Base-by-base conservation (phyloP, 2,888 invertebrate genomes). In the Macaria liturata region DNA sequence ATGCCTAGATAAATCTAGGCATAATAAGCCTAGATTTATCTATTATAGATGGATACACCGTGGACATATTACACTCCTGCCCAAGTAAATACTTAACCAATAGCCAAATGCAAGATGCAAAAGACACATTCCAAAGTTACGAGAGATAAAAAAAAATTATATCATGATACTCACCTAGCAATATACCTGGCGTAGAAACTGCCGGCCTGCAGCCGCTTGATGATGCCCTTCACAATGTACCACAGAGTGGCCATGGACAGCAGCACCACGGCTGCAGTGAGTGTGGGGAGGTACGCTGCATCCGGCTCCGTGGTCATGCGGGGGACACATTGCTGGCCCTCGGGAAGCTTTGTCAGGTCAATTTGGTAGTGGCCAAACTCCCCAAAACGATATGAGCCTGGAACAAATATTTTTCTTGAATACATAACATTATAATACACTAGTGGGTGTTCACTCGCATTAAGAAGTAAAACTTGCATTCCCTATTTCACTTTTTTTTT, bases 161-260 rank as follows among this genome's bases (percentile, higher is more conserved):
- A n/a, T n/a, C n/a, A n/a, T n/a, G n/a, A n/a, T 20, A 64, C 72
- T 72, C 60, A 92, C 92, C 91, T 86, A 30, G 86, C 88, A 72
- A 91, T 87, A 61, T 88, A 87, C 64, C 86, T 83, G 1, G 88
- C 84, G 63, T 91, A 89, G 1, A 88, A 44, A 20, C 91, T 72
- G 6, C 89, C 85, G 39, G 92, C 90, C 1, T 86, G 74, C 3
- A 92, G 62, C 51, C 87, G 72, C 68, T 90, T 91, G 31, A 87
- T 86, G 3, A 91, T 87, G 0, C 83, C 89, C 64, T 92, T 92
- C 39, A 91, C 71, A 51, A 92, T 72, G 64, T 92, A 92, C 92
- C 92, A 92, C 46, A 91, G 72, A 0, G 92, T 92, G 8, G 92
- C 92, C 88, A 92, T 90, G 3, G 86, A 82, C 65, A 92, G 72